These are phyloP conservation scores for Stramonita haemastoma DNA, from an alignment of 2,888 invertebrate species.

Conservation along the genomic window DNA sequence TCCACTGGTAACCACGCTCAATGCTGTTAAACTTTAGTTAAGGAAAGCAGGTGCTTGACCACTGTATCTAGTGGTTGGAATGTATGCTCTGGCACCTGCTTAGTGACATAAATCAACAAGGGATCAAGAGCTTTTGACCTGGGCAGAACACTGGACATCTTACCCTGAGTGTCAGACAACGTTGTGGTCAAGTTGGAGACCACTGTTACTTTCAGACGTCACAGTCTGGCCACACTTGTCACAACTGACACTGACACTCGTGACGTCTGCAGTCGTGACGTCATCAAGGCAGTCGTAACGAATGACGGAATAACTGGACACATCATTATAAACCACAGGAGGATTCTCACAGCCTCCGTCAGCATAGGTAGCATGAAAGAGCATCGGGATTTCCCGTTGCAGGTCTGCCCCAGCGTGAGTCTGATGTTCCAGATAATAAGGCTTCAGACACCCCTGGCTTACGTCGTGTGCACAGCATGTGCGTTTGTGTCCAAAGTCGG, in stretches of 20 bases:
- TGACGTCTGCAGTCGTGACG: not conserved
- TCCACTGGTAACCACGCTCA: too few species aligned
- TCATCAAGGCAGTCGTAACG: conserved; percentile 18
- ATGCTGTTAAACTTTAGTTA: too few species aligned
- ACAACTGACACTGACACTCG: not conserved
- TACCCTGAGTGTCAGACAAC: too few species aligned
- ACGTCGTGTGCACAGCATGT: conserved; percentile 22
- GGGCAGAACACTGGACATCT: too few species aligned
- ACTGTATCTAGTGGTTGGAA: too few species aligned
- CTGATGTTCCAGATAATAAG: conserved; percentile 20
- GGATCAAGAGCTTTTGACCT: too few species aligned
- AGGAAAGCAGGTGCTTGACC: too few species aligned
- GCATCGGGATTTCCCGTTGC: conserved; percentile 11
- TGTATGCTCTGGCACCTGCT: too few species aligned
- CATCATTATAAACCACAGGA: not conserved
- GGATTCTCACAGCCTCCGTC: not conserved
- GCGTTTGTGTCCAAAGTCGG: not conserved
- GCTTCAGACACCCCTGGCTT: conserved; percentile 5
- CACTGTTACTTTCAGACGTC: too few species aligned
- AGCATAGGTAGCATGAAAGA: conserved; percentile 21
- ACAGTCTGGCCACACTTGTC: not conserved
- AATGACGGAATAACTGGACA: conserved; percentile 31
- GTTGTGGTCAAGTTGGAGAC: too few species aligned
- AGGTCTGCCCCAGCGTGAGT: not conserved
- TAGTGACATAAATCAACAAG: too few species aligned